Percentiles rank a stretch among this genome's conserved stretches.
Conservation (phyloP, 1,140 invertebrate genomes). For the Meloidogyne exigua region DNA sequence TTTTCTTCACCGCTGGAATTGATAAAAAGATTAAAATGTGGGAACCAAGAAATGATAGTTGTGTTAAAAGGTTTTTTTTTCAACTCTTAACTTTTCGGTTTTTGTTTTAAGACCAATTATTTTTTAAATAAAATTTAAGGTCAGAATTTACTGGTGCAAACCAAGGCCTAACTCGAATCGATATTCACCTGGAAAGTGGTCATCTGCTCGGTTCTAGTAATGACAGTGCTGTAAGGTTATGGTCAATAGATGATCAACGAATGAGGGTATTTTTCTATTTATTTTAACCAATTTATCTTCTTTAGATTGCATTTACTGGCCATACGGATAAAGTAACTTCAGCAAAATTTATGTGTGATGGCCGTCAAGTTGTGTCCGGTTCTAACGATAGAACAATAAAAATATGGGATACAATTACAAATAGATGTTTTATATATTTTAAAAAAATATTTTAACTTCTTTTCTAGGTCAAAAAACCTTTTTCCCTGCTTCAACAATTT, state of each 20-base stretch:
- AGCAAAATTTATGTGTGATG: slow-evolving; percentile 34
- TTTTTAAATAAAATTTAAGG: slow-evolving; percentile 18
- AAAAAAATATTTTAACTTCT: neutral
- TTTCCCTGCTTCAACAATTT: slow-evolving; percentile 41
- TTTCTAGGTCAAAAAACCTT: slow-evolving; percentile 40
- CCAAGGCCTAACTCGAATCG: slow-evolving; percentile 44
- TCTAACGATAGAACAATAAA: slow-evolving; percentile 46
- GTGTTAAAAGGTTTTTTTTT: slow-evolving; percentile 27
- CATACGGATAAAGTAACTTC: slow-evolving; percentile 46
- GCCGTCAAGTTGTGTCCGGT: slow-evolving; percentile 40
- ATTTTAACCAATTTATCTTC: neutral
- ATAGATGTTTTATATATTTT: slow-evolving; percentile 33
- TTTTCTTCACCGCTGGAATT: slow-evolving; percentile 47
- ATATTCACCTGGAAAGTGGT: slow-evolving; percentile 34
- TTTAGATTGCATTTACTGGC: slow-evolving; percentile 46
- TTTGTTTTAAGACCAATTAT: neutral
- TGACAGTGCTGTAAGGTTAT: slow-evolving; percentile 38
- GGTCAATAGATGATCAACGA: slow-evolving; percentile 43
- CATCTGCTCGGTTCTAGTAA: slow-evolving; percentile 45
- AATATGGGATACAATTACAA: slow-evolving; percentile 37
- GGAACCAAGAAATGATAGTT: slow-evolving; percentile 33
- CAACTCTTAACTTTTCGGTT: neutral
- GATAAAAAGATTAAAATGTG: slow-evolving; percentile 47
- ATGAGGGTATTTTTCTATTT: slow-evolving; percentile 19
- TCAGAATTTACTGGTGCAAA: slow-evolving; percentile 40